These are phyloP conservation scores for Lutjanus erythropterus DNA, from an alignment of 2,113 vertebrate genomes.

Conservation along the genomic window DNA sequence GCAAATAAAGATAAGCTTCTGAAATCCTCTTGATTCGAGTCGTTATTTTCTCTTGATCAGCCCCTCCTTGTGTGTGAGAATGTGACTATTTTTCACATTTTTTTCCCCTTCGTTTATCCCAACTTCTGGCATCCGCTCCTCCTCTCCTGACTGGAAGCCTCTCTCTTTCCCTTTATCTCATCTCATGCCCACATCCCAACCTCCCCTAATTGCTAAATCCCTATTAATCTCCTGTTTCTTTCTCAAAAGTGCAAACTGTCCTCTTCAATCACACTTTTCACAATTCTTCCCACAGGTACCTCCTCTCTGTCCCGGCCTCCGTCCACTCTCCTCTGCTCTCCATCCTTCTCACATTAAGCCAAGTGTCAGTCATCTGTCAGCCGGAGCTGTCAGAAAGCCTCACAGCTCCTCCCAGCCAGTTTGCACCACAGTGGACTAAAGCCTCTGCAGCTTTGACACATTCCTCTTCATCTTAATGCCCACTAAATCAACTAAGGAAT, in stretches of 20 bases:
- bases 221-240: conserved; percentile 29
- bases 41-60: conserved; percentile 45
- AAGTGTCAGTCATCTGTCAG: conserved; percentile 76
- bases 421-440: conserved; percentile 63
- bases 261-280: conserved; percentile 27
- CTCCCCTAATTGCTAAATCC: conserved; percentile 1
- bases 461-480: conserved; percentile 84
- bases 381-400: conserved; percentile 53
- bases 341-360: conserved; percentile 63
- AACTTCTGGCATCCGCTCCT: conserved; percentile 40
- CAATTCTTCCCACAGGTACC: conserved; percentile 15
- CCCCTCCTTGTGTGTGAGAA: conserved; percentile 19
- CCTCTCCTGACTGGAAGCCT: conserved; percentile 19
- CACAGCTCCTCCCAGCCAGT: conserved; percentile 61
- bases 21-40: conserved; percentile 60
- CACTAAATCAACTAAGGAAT: conserved; percentile 86
- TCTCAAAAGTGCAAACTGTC: conserved; percentile 8
- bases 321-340: conserved; percentile 39
- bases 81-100: conserved; percentile 33
- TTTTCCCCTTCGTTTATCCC: conserved; percentile 34
- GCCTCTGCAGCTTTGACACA: conserved; percentile 80
- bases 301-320: conserved; percentile 1
- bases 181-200: conserved; percentile 2
- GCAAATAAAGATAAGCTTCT: conserved; percentile 85
- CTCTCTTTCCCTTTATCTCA: conserved; percentile 34